phyloP scores from a whole-genome alignment of 2,888 invertebrate species.

The Falcaria lacertinaria region DNA sequence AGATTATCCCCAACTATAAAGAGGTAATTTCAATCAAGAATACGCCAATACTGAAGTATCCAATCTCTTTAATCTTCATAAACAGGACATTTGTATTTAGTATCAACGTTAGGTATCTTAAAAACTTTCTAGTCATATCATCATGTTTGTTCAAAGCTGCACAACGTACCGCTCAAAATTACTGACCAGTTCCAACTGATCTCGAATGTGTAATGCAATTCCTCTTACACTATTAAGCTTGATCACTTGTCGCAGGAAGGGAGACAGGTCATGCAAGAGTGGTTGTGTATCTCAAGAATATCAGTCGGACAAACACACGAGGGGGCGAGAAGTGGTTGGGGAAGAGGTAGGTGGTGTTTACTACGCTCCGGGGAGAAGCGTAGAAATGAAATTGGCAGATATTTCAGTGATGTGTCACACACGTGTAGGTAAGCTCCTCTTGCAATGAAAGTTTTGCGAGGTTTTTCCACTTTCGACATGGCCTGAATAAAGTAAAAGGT shows the following conservation, averaged over 20 bases:
- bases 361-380: conserved; percentile 70
- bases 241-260: conserved; percentile 20
- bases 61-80: conserved; percentile 22
- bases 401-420: conserved; percentile 71
- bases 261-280: conserved; percentile 36
- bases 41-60: background rate
- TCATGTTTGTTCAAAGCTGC: conserved; percentile 58
- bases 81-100: conserved; percentile 38
- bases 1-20: background rate
- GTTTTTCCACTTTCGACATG: conserved; percentile 64
- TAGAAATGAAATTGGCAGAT: conserved; percentile 77
- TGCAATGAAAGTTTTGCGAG: conserved; percentile 70
- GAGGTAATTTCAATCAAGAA: background rate
- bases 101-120: conserved; percentile 33
- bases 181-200: conserved; percentile 35
- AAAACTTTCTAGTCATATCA: conserved; percentile 67
- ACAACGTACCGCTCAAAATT: conserved; percentile 50
- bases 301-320: conserved; percentile 65
- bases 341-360: conserved; percentile 61
- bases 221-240: conserved; percentile 17
- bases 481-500: conserved; percentile 61
- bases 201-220: conserved; percentile 31
- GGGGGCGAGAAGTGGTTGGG: conserved; percentile 35
- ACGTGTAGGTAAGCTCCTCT: conserved; percentile 60
- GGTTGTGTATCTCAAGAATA: conserved; percentile 65